phyloP scores from a whole-genome alignment of 2,113 vertebrate species.

The Mungos mungo region DNA sequence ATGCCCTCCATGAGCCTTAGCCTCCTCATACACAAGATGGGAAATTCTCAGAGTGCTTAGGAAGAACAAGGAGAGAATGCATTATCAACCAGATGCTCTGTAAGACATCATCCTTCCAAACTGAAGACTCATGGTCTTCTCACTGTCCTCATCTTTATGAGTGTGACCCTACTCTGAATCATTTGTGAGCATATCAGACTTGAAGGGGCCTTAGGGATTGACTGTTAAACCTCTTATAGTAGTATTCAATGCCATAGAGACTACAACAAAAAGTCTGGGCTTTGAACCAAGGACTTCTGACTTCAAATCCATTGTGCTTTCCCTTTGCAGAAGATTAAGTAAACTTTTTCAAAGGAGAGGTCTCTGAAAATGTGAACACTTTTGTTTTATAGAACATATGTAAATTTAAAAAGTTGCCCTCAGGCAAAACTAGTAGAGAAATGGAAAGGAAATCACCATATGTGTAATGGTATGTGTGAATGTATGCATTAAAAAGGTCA shows the following conservation, averaged over 20 bases:
- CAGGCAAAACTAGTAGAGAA: constrained; percentile 37
- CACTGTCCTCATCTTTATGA: not conserved
- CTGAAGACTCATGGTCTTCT: not conserved
- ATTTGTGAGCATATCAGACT: not conserved
- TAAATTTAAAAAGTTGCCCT: constrained; percentile 36
- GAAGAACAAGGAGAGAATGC: not conserved
- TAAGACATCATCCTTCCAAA: not conserved
- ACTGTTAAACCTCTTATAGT: not conserved
- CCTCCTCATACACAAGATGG: not conserved
- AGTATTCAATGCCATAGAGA: not conserved
- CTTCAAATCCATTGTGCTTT: not conserved
- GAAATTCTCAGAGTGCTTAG: not conserved
- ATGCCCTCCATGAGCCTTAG: not conserved
- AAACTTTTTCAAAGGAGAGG: not conserved
- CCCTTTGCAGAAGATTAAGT: not conserved
- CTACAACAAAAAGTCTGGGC: not conserved
- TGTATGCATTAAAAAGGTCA: constrained; percentile 34
- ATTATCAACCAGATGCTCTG: not conserved
- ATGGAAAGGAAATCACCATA: constrained; percentile 49
- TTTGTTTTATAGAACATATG: constrained; percentile 25
- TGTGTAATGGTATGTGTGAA: constrained; percentile 51
- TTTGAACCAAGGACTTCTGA: not conserved
- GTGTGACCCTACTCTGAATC: not conserved
- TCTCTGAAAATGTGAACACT: not conserved
- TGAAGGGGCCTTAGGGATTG: not conserved